Base-by-base conservation (phyloP, 2,888 invertebrate genomes). In the Periphyllus acericola region DNA sequence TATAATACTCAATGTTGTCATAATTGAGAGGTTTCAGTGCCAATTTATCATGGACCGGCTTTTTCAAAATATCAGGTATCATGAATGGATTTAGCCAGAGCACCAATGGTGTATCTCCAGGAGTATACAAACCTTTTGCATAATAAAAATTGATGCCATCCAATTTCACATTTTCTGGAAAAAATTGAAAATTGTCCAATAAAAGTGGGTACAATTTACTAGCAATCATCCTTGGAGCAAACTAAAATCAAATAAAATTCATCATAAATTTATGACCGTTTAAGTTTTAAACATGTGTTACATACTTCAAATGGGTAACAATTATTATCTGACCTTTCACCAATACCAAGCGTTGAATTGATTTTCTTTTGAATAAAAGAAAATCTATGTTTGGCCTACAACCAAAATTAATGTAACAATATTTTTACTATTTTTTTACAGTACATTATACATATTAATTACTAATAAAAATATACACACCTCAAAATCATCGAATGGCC, bases 81-180 rank as follows among this genome's bases (percentile, higher is more conserved):
- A 98, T 98, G 91, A 93, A 97, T 0, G 96, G 94, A 91, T 95
- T 97, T 3, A 99, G 92, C 99, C 99, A 99, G 1, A 96, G 95
- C 1, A 98, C 97, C 14, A 99, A 92, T 0, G 99, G 98, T 0
- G 97, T 97, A 82, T 93, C 92, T 3, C 97, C 97, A 83, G 94
- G 93, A 14, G 94, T 93, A 91, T 99, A 99, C 90, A 95, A 94
- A 0, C 95, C 94, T 89, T 94, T 93, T 90, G 95, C 95, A 92
- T 99, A 98, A 92, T 96, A 99, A 92, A 99, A 99, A 84, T 99
- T 92, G 68, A 98, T 91, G 0, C 99, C 99, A 92, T 99, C 99
- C 84, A 98, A 91, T 81, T 91, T 90, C 0, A 94, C 93, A 17
- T 89, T 89, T 89, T 89, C 36, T 84, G 74, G 19, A 89, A 90